Evolutionary conservation across 2,888 invertebrate species (phyloP).

Genomic region (Epistrophella euchroma): DNA sequence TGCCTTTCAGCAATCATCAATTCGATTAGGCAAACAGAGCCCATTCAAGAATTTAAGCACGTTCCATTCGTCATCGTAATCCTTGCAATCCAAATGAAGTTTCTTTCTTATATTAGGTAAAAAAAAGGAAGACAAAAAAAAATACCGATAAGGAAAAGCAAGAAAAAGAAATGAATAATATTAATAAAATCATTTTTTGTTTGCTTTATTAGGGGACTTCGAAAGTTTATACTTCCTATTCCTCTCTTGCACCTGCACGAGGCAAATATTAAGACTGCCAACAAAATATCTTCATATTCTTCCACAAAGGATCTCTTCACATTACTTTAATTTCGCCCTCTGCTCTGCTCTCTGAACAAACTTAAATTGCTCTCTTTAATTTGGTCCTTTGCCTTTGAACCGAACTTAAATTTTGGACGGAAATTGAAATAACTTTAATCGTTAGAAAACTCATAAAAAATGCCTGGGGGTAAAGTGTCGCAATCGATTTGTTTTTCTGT

Average conservation of each 20-base stretch:
- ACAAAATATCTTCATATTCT: not conserved
- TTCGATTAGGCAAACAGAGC: conserved; percentile 47
- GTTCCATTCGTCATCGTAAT: conserved; percentile 66
- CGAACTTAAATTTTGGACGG: not conserved
- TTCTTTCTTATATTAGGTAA: conserved; percentile 12
- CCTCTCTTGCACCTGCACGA: conserved; percentile 36
- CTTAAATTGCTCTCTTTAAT: not conserved
- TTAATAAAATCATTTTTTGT: conserved; percentile 16
- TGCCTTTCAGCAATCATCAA: conserved; percentile 50
- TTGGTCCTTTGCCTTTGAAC: conserved; percentile 1
- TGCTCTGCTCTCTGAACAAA: not conserved
- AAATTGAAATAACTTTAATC: not conserved
- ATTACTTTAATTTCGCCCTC: not conserved
- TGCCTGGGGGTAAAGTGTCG: not conserved
- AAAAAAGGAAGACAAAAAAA: not conserved
- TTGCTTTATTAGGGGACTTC: not conserved
- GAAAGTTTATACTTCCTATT: too few species aligned
- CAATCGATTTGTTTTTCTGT: conserved; percentile 18
- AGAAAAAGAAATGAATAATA: conserved; percentile 29
- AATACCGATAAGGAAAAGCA: not conserved
- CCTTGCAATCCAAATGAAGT: conserved; percentile 60
- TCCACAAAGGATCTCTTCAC: not conserved
- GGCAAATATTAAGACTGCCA: conserved; percentile 36
- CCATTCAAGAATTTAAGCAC: conserved; percentile 47
- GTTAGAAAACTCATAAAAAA: not conserved